These are phyloP conservation scores for Oscheius sp. DNA, from an alignment of 2,888 invertebrate species.

Conservation along the genomic window DNA sequence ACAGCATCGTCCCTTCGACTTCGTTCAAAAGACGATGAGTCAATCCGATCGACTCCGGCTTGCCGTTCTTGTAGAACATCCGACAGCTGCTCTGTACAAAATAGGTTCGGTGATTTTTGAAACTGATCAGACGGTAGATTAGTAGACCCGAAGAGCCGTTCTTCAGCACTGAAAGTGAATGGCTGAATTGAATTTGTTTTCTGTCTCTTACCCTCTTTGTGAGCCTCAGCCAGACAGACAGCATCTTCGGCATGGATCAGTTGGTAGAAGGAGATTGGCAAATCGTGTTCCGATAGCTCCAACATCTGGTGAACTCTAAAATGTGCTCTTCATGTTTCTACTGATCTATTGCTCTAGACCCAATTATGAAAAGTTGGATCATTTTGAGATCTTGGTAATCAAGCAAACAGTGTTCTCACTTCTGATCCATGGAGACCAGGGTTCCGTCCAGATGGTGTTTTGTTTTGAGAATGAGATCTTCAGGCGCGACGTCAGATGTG, in stretches of 20 bases:
- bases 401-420: constrained; percentile 40
- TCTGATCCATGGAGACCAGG: constrained; percentile 66
- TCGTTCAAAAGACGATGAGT: constrained; percentile 95
- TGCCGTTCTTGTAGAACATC: constrained; percentile 98
- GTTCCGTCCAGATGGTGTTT: constrained; percentile 95
- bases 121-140: constrained; percentile 89
- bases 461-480: constrained; percentile 99
- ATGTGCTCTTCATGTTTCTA: too few relatives aligned
- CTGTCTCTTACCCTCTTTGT: constrained; percentile 90
- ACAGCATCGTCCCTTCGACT: constrained; percentile 95
- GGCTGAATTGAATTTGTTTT: not conserved
- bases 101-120: constrained; percentile 84
- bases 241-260: constrained; percentile 97
- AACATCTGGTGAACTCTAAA: constrained; percentile 62
- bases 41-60: constrained; percentile 98
- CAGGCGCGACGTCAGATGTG: constrained; percentile 93
- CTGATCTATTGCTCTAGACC: too few relatives aligned
- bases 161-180: constrained; percentile 84
- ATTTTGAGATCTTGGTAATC: too few relatives aligned
- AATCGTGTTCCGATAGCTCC: constrained; percentile 62
- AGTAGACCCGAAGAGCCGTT: constrained; percentile 99
- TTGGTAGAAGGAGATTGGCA: constrained; percentile 80
- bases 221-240: constrained; percentile 96
- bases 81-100: constrained; percentile 98
- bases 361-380: too few relatives aligned